Base-by-base conservation (phyloP, 2,113 vertebrate species). In the Phyllostomus discolor region DNA sequence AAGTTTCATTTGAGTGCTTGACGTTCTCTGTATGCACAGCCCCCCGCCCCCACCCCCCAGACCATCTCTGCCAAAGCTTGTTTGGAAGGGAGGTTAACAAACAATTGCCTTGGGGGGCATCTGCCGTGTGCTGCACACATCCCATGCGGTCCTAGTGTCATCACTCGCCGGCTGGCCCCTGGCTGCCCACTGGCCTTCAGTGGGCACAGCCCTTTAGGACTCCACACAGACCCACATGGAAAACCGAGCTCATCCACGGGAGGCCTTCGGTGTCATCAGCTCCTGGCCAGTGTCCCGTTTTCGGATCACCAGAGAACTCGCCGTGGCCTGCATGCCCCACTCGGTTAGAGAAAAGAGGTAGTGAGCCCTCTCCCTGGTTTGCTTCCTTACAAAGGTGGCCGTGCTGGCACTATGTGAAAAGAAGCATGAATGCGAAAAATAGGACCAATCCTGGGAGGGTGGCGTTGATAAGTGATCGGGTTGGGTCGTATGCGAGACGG, bases 321-420 rank as follows among this genome's bases (percentile, higher is more conserved):
- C 28, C 82, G 15, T 81, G 46, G n/a, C 43, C 81, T 80, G 88
- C 4, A 3, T 57, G 43, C 50, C 26, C 17, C 31, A 9, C 79
- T 83, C 59, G 28, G 8, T 43, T 69, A 28, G 67, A 73, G 84
- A 96, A 96, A 96, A 92, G 95, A 90, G 85, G 38, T 85, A 94
- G 33, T 31, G 31, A 62, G 82, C 79, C 90, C 94, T 96, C 96
- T 98, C 97, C 97, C 94, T 95, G 83, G 87, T 98, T 98, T 98
- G 90, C 94, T 98, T 59, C 20, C 57, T 10, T 98, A 95, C 97
- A 96, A 88, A 96, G 96, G 81, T 95, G 95, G 95, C 96, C 96
- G 95, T 98, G 64, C 62, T 97, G 87, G 97, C 95, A 98, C 97
- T 96, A 52, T 26, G 84, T 86, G 86, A 92, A 98, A 97, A 90